These are phyloP conservation scores for Holacanthus passer DNA, from an alignment of 2,113 vertebrate genomes.

Conservation along the genomic window DNA sequence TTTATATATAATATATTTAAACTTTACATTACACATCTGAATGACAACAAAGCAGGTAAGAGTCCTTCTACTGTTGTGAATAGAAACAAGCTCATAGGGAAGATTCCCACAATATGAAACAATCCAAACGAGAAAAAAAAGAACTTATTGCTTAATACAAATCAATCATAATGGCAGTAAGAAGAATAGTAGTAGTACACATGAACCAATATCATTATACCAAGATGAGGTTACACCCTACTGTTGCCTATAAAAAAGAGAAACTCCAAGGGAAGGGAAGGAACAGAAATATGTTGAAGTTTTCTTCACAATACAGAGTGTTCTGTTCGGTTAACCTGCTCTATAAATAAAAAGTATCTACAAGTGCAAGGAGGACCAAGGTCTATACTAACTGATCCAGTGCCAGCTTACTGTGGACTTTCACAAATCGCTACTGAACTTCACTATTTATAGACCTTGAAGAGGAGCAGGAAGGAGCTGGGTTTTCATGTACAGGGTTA, in stretches of 20 bases:
- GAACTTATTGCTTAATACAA: conserved; percentile 86
- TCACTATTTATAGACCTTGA: conserved; percentile 52
- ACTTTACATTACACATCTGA: conserved; percentile 78
- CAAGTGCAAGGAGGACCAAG: conserved; percentile 68
- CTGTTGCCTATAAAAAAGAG: conserved; percentile 69
- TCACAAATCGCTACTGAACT: conserved; percentile 30
- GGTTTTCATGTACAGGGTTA: conserved; percentile 32
- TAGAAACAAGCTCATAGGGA: conserved; percentile 68
- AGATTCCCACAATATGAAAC: conserved; percentile 75
- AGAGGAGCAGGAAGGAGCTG: conserved; percentile 30
- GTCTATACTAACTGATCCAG: conserved; percentile 52
- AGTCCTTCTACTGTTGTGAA: conserved; percentile 74
- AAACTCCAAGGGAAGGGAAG: conserved; percentile 48
- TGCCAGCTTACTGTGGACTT: conserved; percentile 28
- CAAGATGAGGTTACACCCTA: conserved; percentile 64
- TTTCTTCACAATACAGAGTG: conserved; percentile 72
- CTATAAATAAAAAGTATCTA: conserved; percentile 78
- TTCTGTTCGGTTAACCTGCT: conserved; percentile 60
- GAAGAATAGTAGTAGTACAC: conserved; percentile 73
- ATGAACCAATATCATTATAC: conserved; percentile 70
- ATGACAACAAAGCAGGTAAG: conserved; percentile 78
- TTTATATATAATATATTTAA: conserved; percentile 79
- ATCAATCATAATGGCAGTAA: conserved; percentile 77
- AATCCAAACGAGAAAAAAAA: conserved; percentile 63
- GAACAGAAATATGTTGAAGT: conserved; percentile 58